These are phyloP conservation scores for Brotula barbata DNA, from an alignment of 2,797 vertebrate species.

Conservation along the genomic window DNA sequence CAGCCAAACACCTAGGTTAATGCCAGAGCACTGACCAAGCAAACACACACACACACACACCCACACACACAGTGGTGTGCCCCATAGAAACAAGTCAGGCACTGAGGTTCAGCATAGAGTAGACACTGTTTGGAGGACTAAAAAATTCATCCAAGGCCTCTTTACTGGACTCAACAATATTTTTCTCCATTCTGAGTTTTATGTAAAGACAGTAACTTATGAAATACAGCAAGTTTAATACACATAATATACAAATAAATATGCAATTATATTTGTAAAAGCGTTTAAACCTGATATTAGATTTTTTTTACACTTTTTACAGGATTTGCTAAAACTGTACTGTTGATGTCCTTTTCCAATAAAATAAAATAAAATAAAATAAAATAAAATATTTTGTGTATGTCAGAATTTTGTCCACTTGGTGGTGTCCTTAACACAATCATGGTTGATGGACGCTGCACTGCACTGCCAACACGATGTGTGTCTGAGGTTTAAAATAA, in stretches of 20 bases:
- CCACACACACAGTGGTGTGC: conserved; percentile 1
- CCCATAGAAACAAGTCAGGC: conserved; percentile 11
- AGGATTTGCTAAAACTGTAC: neutral
- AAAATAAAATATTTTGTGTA: conserved; percentile 3
- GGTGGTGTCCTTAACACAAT: conserved; percentile 44
- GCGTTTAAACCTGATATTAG: neutral
- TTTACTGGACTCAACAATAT: neutral
- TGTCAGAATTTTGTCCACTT: conserved; percentile 49
- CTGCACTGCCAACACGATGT: too few relatives aligned
- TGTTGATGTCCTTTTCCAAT: neutral
- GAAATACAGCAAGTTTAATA: neutral
- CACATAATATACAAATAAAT: neutral
- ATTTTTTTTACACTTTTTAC: neutral
- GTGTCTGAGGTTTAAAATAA: too few relatives aligned
- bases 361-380: neutral
- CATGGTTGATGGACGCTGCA: neutral
- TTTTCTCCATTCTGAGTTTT: too few relatives aligned
- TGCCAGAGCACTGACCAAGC: conserved; percentile 25
- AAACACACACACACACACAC: conserved; percentile 17
- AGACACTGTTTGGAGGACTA: conserved; percentile 8
- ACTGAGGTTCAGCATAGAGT: conserved; percentile 44
- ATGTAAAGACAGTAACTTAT: too few relatives aligned
- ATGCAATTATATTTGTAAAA: neutral
- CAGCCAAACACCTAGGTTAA: conserved; percentile 6
- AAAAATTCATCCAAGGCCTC: neutral